A percentile compares a stretch with the other conserved stretches of the same genome.
Conservation (phyloP, 2,888 invertebrate genomes). For the Tenthredo amoena region DNA sequence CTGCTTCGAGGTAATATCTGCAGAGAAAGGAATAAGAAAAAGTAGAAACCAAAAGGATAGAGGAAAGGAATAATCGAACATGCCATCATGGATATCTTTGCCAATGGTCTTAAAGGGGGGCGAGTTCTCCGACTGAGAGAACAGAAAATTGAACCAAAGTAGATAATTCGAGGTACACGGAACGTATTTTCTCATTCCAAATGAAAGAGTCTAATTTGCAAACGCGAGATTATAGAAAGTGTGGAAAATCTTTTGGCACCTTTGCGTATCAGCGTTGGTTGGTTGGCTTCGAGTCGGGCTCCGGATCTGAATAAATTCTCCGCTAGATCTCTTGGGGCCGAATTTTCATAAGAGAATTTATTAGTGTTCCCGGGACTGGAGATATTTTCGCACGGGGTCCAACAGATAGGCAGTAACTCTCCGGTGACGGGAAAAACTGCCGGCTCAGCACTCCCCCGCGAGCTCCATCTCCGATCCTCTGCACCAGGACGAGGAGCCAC, state of each 20-base stretch:
- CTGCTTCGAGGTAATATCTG: not conserved
- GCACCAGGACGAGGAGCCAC: conserved; percentile 12
- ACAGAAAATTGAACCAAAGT: not conserved
- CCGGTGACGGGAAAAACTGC: conserved; percentile 64
- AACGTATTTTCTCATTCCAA: not conserved
- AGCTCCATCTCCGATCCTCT: conserved; percentile 20
- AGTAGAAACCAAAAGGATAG: not conserved
- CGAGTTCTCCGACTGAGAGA: not conserved
- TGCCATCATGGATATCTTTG: not conserved
- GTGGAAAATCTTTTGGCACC: not conserved
- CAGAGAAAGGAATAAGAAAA: not conserved
- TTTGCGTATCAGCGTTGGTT: not conserved
- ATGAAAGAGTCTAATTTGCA: not conserved
- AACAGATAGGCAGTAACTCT: conserved; percentile 59
- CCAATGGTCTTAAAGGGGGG: not conserved
- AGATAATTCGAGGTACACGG: not conserved
- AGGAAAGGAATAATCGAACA: not conserved
- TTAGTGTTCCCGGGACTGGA: conserved; percentile 55
- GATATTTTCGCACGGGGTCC: conserved; percentile 64
- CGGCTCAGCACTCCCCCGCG: conserved; percentile 64
- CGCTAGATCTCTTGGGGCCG: conserved; percentile 48
- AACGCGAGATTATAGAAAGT: not conserved
- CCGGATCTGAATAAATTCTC: conserved; percentile 38
- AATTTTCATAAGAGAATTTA: conserved; percentile 73
- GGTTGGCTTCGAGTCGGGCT: not conserved